These are phyloP conservation scores for Oncorhynchus gorbuscha DNA, from an alignment of 2,113 vertebrate species.

Conservation along the genomic window DNA sequence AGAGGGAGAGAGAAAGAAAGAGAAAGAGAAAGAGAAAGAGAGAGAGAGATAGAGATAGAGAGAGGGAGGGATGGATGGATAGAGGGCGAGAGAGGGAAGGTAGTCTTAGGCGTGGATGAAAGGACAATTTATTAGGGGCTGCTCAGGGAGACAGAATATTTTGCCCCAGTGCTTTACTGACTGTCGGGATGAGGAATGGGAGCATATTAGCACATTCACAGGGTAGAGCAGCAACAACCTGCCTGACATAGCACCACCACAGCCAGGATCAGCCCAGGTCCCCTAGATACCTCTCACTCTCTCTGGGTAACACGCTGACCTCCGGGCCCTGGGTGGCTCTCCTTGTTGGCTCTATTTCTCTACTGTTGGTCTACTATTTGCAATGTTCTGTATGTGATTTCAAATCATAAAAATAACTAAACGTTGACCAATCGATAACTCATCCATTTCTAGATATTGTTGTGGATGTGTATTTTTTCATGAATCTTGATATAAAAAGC, in stretches of 20 bases:
- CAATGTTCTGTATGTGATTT: too few relatives aligned
- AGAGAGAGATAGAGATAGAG: too few relatives aligned
- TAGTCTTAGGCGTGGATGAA: slow-evolving; percentile 83
- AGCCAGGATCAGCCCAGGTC: neutral
- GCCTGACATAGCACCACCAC: neutral
- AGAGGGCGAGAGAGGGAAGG: slow-evolving; percentile 15
- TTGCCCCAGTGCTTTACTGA: slow-evolving; percentile 84
- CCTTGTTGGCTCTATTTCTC: too few relatives aligned
- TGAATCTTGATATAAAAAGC: neutral
- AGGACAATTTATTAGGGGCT: slow-evolving; percentile 92
- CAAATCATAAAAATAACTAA: neutral
- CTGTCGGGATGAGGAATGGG: slow-evolving; percentile 89
- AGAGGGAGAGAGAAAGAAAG: slow-evolving; percentile 16
- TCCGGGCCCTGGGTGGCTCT: too few relatives aligned
- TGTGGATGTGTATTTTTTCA: too few relatives aligned
- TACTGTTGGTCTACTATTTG: too few relatives aligned
- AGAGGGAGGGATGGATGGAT: neutral
- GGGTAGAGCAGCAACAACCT: neutral
- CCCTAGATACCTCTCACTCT: too few relatives aligned
- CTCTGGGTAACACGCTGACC: too few relatives aligned
- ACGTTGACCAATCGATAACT: neutral
- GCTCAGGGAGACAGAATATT: slow-evolving; percentile 88
- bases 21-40: neutral
- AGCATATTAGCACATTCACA: slow-evolving; percentile 72
- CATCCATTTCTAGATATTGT: neutral